These are phyloP conservation scores for Paramormyrops kingsleyae DNA, from an alignment of 2,113 vertebrate species.

Conservation along the genomic window DNA sequence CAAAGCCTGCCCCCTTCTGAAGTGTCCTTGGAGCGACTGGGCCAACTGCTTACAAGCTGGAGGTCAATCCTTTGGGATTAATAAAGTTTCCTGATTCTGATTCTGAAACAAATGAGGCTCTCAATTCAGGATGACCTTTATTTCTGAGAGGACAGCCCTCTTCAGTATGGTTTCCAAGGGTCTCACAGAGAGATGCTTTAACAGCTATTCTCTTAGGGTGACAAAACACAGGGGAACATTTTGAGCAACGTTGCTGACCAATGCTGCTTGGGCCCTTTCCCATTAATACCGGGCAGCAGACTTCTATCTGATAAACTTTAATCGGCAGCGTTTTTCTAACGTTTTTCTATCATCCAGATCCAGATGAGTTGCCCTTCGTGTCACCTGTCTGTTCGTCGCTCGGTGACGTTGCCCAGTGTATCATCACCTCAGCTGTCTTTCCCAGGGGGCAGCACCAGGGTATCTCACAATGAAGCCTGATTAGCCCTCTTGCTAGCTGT, in stretches of 20 bases:
- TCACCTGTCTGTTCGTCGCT: neutral
- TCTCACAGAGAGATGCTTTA: neutral
- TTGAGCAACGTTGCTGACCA: neutral
- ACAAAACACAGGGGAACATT: neutral
- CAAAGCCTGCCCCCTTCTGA: neutral
- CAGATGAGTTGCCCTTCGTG: neutral
- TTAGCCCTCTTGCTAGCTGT: neutral
- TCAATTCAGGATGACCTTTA: neutral
- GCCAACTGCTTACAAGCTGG: neutral
- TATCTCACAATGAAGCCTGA: neutral
- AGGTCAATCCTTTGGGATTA: neutral
- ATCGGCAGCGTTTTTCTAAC: neutral
- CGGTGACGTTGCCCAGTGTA: neutral
- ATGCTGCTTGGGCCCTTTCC: rapidly evolving
- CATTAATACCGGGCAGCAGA: neutral
- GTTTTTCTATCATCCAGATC: neutral
- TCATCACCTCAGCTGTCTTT: neutral
- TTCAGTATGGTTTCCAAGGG: neutral
- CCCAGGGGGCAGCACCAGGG: neutral
- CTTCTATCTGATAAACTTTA: neutral
- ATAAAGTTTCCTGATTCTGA: too few species aligned
- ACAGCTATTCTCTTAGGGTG: neutral
- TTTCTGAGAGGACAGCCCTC: neutral
- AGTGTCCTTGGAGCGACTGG: neutral
- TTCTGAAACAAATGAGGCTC: neutral